Evolutionary conservation across 2,888 invertebrate genomes (phyloP).

Genomic region (Eupithecia vulgata): DNA sequence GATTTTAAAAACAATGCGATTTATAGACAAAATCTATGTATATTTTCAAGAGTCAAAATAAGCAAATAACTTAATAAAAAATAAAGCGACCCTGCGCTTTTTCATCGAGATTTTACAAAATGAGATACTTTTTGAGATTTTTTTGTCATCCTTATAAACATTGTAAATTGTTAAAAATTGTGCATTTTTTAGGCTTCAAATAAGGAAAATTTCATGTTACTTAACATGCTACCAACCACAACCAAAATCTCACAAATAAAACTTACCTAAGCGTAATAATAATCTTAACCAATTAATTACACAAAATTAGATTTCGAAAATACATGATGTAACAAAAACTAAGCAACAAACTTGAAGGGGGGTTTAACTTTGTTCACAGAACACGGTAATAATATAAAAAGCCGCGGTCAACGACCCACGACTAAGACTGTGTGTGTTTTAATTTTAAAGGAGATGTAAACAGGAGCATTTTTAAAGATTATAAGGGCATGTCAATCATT

Average conservation of each 20-base stretch:
- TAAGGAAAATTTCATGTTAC: neutral
- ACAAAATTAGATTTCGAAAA: neutral
- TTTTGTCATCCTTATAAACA: neutral
- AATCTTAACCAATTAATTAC: neutral
- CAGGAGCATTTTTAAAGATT: too few relatives aligned
- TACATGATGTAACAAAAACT: too few relatives aligned
- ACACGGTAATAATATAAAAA: too few relatives aligned
- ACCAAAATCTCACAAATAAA: conserved; percentile 8
- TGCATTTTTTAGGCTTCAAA: conserved; percentile 17
- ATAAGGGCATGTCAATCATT: too few relatives aligned
- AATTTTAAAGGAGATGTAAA: too few relatives aligned
- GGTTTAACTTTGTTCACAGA: too few relatives aligned
- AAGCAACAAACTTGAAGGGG: too few relatives aligned
- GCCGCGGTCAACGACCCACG: too few relatives aligned
- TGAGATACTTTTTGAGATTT: conserved; percentile 8
- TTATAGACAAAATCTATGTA: neutral
- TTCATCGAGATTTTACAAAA: conserved; percentile 13
- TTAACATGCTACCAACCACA: conserved; percentile 2
- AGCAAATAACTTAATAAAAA: neutral
- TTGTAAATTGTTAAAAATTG: conserved; percentile 12
- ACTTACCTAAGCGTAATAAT: neutral
- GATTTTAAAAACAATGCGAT: conserved; percentile 12
- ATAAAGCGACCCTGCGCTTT: conserved; percentile 24
- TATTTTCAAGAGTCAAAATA: neutral
- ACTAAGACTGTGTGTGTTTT: too few relatives aligned